phyloP scores from a whole-genome alignment of 2,888 invertebrate genomes.

The Endomychus coccineus region DNA sequence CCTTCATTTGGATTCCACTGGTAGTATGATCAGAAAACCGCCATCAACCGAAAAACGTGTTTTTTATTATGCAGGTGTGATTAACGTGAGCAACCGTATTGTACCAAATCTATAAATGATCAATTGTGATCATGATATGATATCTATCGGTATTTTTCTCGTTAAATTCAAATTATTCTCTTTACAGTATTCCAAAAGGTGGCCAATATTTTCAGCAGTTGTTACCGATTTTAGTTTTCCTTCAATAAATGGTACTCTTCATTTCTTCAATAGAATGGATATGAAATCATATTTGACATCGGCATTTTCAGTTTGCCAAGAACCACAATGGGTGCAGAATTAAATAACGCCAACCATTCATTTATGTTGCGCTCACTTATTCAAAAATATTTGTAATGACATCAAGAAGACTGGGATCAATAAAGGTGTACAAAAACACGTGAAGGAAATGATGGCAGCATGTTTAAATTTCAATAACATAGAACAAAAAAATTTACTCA shows the following conservation, averaged over 20 bases:
- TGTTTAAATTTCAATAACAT: background rate
- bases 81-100: too few species aligned
- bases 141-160: slow-evolving; percentile 3
- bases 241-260: slow-evolving; percentile 2
- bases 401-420: background rate
- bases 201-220: slow-evolving; percentile 2
- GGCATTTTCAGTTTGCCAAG: slow-evolving; percentile 1
- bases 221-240: slow-evolving; percentile 3
- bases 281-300: slow-evolving; percentile 2
- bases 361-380: slow-evolving; percentile 2
- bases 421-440: background rate
- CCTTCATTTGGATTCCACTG: slow-evolving; percentile 5
- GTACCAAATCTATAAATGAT: background rate
- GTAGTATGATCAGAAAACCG: slow-evolving; percentile 4
- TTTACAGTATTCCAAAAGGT: background rate
- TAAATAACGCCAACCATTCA: slow-evolving; percentile 1
- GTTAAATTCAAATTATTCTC: slow-evolving; percentile 5
- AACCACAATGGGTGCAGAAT: background rate
- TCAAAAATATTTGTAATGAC: slow-evolving; percentile 1
- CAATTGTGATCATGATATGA: slow-evolving; percentile 2
- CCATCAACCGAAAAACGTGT: background rate
- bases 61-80: slow-evolving; percentile 8
- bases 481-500: slow-evolving; percentile 1
- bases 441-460: slow-evolving; percentile 7
- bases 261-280: slow-evolving; percentile 4